Evolutionary conservation across 2,113 vertebrate genomes (phyloP), one percentile per base, ranked within the genome.

Genomic region (Rissa tridactyla): DNA sequence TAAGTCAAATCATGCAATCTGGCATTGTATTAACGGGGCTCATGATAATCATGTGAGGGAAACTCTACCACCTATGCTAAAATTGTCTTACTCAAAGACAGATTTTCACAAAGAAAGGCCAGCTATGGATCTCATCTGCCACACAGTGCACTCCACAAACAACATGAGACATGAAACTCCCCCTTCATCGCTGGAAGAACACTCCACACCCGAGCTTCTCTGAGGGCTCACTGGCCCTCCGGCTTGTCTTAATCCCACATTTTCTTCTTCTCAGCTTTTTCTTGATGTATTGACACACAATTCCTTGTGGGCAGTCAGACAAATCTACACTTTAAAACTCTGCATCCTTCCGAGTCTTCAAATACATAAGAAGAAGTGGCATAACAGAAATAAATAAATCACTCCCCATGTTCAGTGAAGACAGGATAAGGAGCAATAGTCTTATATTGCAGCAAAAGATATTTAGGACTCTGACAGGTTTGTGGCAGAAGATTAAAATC

Each of bases 401-500:
- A 5, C 5, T 96, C 29, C 25, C 38, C 3, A 13, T 29, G 68
- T 23, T 96, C n/a, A 40, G 10, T 52, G 44, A 75, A 89, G 29
- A 75, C 30, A 91, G 60, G 22, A 23, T 12, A 86, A 57, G 38
- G 84, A 79, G 32, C 38, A 89, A 55, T 36, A 57, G 29, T 46
- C 29, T 86, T 75, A 79, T 44, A 84, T 47, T 44, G 23, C 42
- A 21, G 61, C 12, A 75, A 75, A 96, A 94, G 6, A n/a, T 75
- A 75, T 60, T 96, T 78, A 86, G 38, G 32, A 51, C 10, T 13
- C 51, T 75, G 83, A 86, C 69, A 86, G 62, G 29, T 34, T 94
- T 34, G 7, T 83, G 55, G n/a, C 58, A 58, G 68, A 81, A 96
- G 93, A 86, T 95, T 86, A 77, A 96, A 83, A 95, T 84, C 83